Percentiles rank a stretch among this genome's conserved stretches.
Evolutionary conservation across 2,888 invertebrate genomes (phyloP).

Genomic region (Rotaria socialis): DNA sequence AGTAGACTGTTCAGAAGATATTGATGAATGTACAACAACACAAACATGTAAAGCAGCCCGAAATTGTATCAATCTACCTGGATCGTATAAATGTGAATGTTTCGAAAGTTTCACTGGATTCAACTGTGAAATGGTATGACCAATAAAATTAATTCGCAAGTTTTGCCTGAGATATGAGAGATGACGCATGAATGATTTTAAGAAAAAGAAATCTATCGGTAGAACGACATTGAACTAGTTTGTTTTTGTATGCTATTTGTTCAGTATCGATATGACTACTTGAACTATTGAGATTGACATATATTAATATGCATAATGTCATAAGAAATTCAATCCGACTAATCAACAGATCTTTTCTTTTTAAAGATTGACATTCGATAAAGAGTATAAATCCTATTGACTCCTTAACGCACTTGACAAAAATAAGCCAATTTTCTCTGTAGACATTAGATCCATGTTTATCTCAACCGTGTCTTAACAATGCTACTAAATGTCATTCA

Average conservation of each 20-base stretch:
- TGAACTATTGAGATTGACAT: not conserved
- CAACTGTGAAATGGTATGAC: constrained; percentile 31
- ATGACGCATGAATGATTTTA: no score
- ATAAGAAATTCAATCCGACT: not conserved
- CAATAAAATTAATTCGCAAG: no score
- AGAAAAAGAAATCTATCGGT: not conserved
- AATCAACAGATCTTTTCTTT: no score
- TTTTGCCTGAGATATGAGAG: no score
- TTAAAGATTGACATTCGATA: no score
- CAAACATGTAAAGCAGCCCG: not conserved
- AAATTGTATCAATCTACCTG: not conserved
- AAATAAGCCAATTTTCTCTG: not conserved
- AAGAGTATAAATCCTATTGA: no score
- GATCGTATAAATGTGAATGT: constrained; percentile 36
- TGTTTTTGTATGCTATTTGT: not conserved
- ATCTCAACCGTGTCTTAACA: constrained; percentile 6
- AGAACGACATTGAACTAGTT: not conserved
- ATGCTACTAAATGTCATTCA: constrained; percentile 11
- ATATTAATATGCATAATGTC: not conserved
- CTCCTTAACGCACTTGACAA: no score
- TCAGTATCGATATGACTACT: not conserved
- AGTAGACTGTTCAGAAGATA: not conserved
- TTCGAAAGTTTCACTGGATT: not conserved
- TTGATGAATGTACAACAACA: not conserved
- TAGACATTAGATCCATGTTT: constrained; percentile 35